These are phyloP conservation scores for Pseudotriccus pelzelni DNA, from an alignment of 2,797 vertebrate genomes.

Conservation along the genomic window DNA sequence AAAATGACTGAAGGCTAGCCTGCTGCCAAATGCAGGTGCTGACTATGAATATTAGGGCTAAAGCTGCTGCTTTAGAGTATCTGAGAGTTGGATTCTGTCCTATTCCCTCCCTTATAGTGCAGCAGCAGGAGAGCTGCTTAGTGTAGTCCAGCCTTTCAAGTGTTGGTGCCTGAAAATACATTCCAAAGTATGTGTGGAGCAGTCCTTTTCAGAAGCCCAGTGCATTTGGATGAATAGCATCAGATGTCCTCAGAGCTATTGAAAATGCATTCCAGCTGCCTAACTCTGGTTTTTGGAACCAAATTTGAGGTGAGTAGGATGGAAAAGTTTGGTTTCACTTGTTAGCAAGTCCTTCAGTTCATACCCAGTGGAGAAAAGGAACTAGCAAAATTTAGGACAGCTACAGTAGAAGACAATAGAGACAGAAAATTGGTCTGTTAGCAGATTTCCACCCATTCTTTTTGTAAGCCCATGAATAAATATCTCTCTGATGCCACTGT, in stretches of 20 bases:
- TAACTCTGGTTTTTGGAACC: neutral
- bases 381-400: neutral
- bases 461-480: neutral
- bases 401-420: neutral
- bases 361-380: neutral
- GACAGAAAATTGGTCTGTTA: neutral
- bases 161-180: neutral
- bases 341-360: slow-evolving; percentile 3
- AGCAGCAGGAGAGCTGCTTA: neutral
- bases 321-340: slow-evolving; percentile 20
- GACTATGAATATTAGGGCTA: neutral
- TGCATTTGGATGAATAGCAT: neutral
- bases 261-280: neutral
- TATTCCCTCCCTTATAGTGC: neutral
- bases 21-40: neutral
- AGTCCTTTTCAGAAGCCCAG: neutral
- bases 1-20: neutral
- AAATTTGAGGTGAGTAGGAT: slow-evolving; percentile 16
- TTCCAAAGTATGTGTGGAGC: neutral
- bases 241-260: neutral
- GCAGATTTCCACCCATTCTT: slow-evolving; percentile 20
- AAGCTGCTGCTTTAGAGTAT: neutral
- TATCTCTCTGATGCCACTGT: neutral
- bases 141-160: neutral
- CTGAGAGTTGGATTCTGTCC: neutral